Evolutionary conservation across 2,797 vertebrate species (phyloP), one percentile per base, ranked within the genome.

Genomic region (Gadopsis marmoratus): DNA sequence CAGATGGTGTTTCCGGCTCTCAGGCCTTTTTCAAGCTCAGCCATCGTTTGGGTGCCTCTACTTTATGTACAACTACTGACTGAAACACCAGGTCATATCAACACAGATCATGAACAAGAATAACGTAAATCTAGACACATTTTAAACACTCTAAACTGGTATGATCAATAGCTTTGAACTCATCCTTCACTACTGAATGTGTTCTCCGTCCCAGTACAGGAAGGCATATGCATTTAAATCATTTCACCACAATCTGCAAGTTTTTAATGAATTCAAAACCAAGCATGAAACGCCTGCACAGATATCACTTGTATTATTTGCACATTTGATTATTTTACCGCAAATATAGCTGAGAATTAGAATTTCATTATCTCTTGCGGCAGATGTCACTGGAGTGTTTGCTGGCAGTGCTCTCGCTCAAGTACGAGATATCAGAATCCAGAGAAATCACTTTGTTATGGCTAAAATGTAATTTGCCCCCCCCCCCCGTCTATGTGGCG

Each of bases 341-440:
- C 35, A 51, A 71, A 58, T 51, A 63, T 3, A 62, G 62, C 19
- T 0, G 12, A 23, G 39, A 1, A 41, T 79, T 67, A 2, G 7
- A 50, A 26, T 55, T 17, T 26, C 17, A 39, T 54, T 31, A 35
- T 35, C 26, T 47, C 12, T 7, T 6, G 6, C 47, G 64, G 3
- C 45, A 53, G 58, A 39, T 0, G 3, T 50, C n/a, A 41, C 17
- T 41, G 17, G 3, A 23, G 33, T 58, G 33, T 63, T 69, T 69
- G 65, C 77, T 41, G 48, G 16, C 45, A 54, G 37, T 39, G 56
- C 43, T 62, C 19, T 74, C 17, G 31, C 13, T 26, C 9, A 26
- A 35, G 1, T 11, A 19, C 0, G 11, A 51, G 37, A 47, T 5
- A 8, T 33, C n/a, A n/a, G 19, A 50, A 54, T 29, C 43, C 64